Evolutionary conservation across 2,888 invertebrate genomes (phyloP), one percentile per base, ranked within the genome.

Genomic region (Nezara viridula): DNA sequence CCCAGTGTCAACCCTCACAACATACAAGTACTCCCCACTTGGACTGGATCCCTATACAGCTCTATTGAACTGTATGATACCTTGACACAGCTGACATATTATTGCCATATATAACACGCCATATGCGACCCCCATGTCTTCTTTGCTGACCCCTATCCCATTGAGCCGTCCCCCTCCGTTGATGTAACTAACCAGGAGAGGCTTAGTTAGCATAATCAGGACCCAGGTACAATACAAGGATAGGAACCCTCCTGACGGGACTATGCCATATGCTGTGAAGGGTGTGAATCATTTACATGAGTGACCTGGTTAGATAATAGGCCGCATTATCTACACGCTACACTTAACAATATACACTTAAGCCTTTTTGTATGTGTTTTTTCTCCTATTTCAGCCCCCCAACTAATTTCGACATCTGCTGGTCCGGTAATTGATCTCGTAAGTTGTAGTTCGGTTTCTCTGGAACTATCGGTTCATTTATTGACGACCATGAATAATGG

Each of bases 321-420:
- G 81, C 81, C 81, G 81, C 81, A 81, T 81, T 81, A 81, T 81
- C 12, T 81, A 81, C 81, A 81, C 81, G 81, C 81, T 47, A 81
- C 81, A 44, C 44, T 47, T 12, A 44, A 81, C 81, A 40, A 81
- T 81, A 81, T 44, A 81, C 81, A 81, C 81, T 81, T 81, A 81
- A n/a, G 81, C 37, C 44, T 44, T 73, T 73, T 73, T 73, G 66
- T 73, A 37, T 19, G 37, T 73, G 32, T 73, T 73, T 44, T 77
- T 81, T 81, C 24, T 81, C 14, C 44, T n/a, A 12, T n/a, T 47
- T 16, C n/a, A 7, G 14, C 2, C 40, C 81, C 44, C 81, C n/a
- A 44, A 40, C 66, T 44, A 81, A 81, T 81, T 81, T 81, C 81
- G 47, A 81, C 81, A 81, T 81, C 81, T 47, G 81, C 81, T 47